A percentile compares a stretch with the other conserved stretches of the same genome.
phyloP scores from a whole-genome alignment of 2,888 invertebrate species.

The Brenthis hecate region DNA sequence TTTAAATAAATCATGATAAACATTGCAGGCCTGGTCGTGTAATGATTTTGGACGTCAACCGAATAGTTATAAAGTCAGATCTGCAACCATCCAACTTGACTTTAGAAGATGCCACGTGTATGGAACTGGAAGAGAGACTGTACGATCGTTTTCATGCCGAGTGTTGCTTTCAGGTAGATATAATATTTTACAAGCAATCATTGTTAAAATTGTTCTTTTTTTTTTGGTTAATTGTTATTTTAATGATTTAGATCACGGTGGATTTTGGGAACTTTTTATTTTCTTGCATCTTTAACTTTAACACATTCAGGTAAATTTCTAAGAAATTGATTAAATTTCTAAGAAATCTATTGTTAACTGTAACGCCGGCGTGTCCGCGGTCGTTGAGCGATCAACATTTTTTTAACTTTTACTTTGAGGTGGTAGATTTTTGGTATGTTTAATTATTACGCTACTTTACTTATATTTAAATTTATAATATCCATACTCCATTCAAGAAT shows the following conservation, averaged over 20 bases:
- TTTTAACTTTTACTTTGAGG: too few species aligned
- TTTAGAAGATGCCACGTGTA: slow-evolving; percentile 89
- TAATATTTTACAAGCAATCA: not conserved
- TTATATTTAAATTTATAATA: not conserved
- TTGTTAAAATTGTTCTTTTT: not conserved
- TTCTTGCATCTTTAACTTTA: too few species aligned
- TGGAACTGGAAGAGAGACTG: slow-evolving; percentile 90
- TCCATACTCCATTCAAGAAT: not conserved
- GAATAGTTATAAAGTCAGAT: slow-evolving; percentile 86
- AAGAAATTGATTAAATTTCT: too few species aligned
- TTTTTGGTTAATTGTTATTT: too few species aligned
- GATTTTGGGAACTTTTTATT: too few species aligned
- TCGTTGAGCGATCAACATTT: too few species aligned
- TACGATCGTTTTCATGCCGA: slow-evolving; percentile 89
- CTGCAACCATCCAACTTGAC: slow-evolving; percentile 86
- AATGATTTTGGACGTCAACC: slow-evolving; percentile 87
- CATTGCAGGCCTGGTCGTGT: slow-evolving; percentile 84
- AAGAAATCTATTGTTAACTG: too few species aligned
- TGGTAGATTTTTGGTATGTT: too few species aligned
- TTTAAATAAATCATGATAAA: not conserved
- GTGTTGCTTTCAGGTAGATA: slow-evolving; percentile 85
- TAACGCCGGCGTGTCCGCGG: too few species aligned
- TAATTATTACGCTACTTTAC: too few species aligned
- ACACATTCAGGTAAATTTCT: too few species aligned
- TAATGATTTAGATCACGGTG: too few species aligned